These are phyloP conservation scores for Sebastes cheni DNA, from an alignment of 2,797 vertebrate genomes.

Conservation along the genomic window DNA sequence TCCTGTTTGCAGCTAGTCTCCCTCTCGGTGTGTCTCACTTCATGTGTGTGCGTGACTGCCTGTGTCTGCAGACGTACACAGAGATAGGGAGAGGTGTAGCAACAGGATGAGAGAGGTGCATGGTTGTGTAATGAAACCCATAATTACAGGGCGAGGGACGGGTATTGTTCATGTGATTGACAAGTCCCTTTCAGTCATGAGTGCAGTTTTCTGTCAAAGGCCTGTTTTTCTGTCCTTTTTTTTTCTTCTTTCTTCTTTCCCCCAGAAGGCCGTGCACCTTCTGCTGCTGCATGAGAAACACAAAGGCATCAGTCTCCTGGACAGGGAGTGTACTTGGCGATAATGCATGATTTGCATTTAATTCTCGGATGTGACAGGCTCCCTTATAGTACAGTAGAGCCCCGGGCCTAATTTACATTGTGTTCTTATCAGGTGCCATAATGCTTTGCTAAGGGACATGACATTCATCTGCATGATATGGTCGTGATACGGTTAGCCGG, in stretches of 20 bases:
- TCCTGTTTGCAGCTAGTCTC: constrained; percentile 36
- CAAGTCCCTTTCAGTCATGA: constrained; percentile 74
- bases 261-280: constrained; percentile 57
- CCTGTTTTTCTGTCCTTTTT: constrained; percentile 49
- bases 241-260: not conserved
- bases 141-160: constrained; percentile 73
- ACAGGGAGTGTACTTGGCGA: constrained; percentile 63
- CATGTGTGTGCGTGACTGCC: constrained; percentile 7
- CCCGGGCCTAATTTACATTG: constrained; percentile 71
- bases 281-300: constrained; percentile 57
- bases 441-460: constrained; percentile 72
- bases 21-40: not conserved
- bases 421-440: constrained; percentile 72
- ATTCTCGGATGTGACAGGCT: constrained; percentile 72
- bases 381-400: constrained; percentile 55
- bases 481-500: constrained; percentile 46
- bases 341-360: constrained; percentile 81
- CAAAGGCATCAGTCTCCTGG: constrained; percentile 72
- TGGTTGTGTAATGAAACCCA: constrained; percentile 75
- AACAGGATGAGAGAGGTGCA: constrained; percentile 62
- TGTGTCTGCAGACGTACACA: constrained; percentile 33
- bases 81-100: constrained; percentile 50
- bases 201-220: constrained; percentile 73
- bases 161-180: constrained; percentile 77
- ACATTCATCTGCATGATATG: constrained; percentile 73